Conservation (phyloP, 2,113 vertebrate genomes). For the Pteronura brasiliensis region DNA sequence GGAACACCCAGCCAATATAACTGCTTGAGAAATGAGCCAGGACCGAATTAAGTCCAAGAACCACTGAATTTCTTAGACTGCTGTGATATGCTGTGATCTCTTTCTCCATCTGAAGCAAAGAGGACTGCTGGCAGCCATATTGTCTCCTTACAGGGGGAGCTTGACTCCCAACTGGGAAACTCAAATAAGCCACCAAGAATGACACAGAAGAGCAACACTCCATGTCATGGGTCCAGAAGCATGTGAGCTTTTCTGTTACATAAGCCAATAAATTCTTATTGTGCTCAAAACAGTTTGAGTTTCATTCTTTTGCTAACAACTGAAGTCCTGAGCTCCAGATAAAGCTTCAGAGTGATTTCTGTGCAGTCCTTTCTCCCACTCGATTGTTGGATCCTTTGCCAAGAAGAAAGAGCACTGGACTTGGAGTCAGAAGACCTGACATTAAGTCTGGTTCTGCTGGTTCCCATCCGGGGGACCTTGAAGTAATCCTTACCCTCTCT, state of each 20-base stretch:
- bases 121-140: neutral
- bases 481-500: neutral
- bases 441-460: neutral
- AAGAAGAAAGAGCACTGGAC: neutral
- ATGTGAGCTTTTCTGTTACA: neutral
- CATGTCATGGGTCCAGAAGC: fast-evolving
- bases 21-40: neutral
- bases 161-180: neutral
- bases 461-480: neutral
- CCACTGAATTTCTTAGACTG: neutral
- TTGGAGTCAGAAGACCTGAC: slow-evolving; percentile 3
- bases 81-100: no score
- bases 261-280: neutral
- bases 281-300: neutral
- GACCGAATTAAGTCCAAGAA: neutral
- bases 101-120: neutral
- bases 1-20: neutral
- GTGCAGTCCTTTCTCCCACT: neutral
- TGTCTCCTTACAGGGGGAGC: neutral
- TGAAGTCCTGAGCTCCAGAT: neutral
- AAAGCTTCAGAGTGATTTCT: neutral
- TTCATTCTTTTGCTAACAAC: neutral
- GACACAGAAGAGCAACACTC: neutral
- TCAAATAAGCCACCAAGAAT: fast-evolving
- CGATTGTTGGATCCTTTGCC: neutral